A percentile compares a stretch with the other conserved stretches of the same genome.
Evolutionary conservation across 1,140 invertebrate species (phyloP).

Genomic region (Drosophila hydei): DNA sequence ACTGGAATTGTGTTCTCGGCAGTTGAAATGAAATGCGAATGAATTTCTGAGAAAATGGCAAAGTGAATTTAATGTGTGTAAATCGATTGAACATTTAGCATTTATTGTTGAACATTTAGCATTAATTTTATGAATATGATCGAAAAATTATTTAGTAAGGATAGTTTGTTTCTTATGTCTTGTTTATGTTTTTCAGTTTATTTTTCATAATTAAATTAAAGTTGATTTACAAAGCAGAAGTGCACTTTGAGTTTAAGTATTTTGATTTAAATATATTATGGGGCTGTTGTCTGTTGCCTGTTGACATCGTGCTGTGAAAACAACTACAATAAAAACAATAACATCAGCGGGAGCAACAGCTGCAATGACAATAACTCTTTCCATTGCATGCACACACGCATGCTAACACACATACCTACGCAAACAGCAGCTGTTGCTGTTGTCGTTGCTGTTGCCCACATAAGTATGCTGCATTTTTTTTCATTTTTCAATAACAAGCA

Average conservation of each 20-base stretch:
- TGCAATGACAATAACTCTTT: conserved; percentile 71
- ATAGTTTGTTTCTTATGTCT: no score
- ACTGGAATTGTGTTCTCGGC: no score
- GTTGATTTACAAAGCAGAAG: no score
- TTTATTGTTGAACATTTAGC: no score
- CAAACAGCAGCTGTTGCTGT: conserved; percentile 40
- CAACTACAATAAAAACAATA: conserved; percentile 67
- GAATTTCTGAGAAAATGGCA: no score
- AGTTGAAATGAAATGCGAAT: no score
- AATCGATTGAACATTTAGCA: no score
- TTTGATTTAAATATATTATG: conserved; percentile 75
- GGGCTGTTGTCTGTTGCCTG: conserved; percentile 46
- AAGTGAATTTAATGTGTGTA: no score
- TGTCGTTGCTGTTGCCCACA: conserved; percentile 45
- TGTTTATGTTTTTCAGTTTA: no score
- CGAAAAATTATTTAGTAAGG: no score
- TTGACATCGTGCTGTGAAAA: conserved; percentile 65
- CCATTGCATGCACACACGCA: conserved; percentile 47
- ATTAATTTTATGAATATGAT: no score
- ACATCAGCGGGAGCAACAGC: conserved; percentile 68
- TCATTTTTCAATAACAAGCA: conserved; percentile 42
- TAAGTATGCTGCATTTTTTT: conserved; percentile 63
- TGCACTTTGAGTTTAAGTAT: no score
- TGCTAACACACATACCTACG: conserved; percentile 41
- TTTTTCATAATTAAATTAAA: neutral